phyloP scores from a whole-genome alignment of 1,140 invertebrate species.

The Charaxes varanes region DNA sequence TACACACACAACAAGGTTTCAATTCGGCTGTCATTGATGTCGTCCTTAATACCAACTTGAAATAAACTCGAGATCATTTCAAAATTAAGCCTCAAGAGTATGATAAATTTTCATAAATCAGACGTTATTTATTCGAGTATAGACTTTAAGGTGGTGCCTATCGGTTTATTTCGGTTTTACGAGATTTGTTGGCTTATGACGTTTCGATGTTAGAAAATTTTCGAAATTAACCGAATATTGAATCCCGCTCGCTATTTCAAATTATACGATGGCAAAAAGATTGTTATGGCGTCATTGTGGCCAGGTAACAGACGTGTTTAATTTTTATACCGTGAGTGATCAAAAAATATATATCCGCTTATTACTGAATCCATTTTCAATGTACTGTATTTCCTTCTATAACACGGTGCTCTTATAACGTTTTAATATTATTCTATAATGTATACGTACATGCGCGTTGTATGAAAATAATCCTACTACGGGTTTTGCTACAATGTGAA shows the following conservation, averaged over 20 bases:
- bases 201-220: conserved; percentile 24
- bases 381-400: no score
- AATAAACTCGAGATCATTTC: conserved; percentile 52
- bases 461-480: no score
- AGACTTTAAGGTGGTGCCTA: conserved; percentile 67
- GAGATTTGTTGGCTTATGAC: conserved; percentile 46
- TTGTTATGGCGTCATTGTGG: conserved; percentile 13
- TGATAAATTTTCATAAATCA: conserved; percentile 74
- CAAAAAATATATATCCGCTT: no score
- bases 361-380: no score
- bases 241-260: conserved; percentile 21
- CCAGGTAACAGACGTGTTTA: conserved; percentile 20
- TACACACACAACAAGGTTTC: conserved; percentile 34
- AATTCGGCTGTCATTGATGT: conserved; percentile 34
- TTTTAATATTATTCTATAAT: no score
- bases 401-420: no score
- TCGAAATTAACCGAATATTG: conserved; percentile 20
- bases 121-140: conserved; percentile 70
- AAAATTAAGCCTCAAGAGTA: conserved; percentile 72
- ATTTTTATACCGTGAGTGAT: no score
- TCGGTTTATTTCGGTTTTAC: conserved; percentile 64
- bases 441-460: no score
- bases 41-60: conserved; percentile 31
- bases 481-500: no score
- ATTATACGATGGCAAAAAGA: conserved; percentile 26